Evolutionary conservation across 2,888 invertebrate genomes (phyloP), one percentile per base, ranked within the genome.

Genomic region (Lithophane ornitopus): DNA sequence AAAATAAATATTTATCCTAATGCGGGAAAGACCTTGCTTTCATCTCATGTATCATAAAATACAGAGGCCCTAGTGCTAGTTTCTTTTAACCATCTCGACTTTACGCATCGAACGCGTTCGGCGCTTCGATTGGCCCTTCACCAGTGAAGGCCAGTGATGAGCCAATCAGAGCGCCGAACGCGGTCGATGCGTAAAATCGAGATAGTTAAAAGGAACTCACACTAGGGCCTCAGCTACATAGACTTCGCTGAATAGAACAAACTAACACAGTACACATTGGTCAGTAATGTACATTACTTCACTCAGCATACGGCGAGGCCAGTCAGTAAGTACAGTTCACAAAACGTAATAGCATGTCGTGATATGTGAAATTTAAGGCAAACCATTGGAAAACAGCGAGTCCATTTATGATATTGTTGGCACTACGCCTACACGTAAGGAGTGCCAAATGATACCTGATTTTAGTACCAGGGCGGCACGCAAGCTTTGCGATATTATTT

Each of bases 361-460:
- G 90, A 89, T 88, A 76, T 74, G 85, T 81, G 74, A 82, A 86
- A 85, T 88, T 87, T 85, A 87, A 87, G 84, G 85, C 77, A 85
- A 88, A 88, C 80, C 82, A 81, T 78, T 85, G 70, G 69, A 87
- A 88, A 87, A 85, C 85, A 82, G 78, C 73, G 71, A 75, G 59
- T 85, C 67, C 82, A 84, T 88, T 87, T 88, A 85, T 85, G 84
- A 87, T 88, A 84, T 82, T 79, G 83, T 87, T 92, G 91, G 92
- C 91, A 89, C 81, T 73, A 82, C 82, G 90, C 91, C 91, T 89
- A 88, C 84, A 88, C 84, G 76, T 70, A 80, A 87, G 90, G 90
- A 90, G 90, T 92, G 93, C 91, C 93, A 92, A 92, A 90, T 89
- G 87, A 90, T 86, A 88, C 78, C 74, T 69, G 79, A 76, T 80